phyloP scores from a whole-genome alignment of 2,888 invertebrate species.

The Andrena dorsata region DNA sequence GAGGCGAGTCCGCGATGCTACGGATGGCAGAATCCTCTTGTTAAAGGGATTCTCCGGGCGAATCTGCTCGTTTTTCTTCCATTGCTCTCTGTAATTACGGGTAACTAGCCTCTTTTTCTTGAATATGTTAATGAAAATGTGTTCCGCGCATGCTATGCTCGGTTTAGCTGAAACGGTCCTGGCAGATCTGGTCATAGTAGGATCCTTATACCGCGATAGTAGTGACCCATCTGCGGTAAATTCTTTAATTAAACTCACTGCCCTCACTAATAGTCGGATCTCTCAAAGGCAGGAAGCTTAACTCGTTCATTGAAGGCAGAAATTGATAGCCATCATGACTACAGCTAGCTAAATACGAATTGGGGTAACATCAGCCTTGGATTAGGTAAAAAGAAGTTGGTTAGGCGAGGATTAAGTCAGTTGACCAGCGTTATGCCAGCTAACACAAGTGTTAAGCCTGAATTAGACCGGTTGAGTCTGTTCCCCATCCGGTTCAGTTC shows the following conservation, averaged over 20 bases:
- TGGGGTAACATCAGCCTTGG: no score
- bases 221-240: conserved; percentile 18
- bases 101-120: conserved; percentile 59
- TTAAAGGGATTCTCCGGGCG: conserved; percentile 64
- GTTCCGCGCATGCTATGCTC: conserved; percentile 43
- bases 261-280: no score
- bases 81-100: conserved; percentile 65
- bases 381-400: no score
- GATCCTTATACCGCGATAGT: neutral
- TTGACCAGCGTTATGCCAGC: no score
- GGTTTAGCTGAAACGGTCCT: conserved; percentile 2
- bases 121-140: conserved; percentile 62
- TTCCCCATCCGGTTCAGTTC: no score
- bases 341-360: no score
- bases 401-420: no score
- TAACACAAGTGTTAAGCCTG: no score
- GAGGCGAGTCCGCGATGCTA: conserved; percentile 31
- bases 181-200: conserved; percentile 13
- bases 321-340: no score
- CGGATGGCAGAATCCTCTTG: conserved; percentile 65
- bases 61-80: conserved; percentile 67
- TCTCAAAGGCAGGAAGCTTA: no score
- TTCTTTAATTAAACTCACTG: conserved; percentile 27
- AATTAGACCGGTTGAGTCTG: no score
- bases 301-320: no score